A percentile compares a stretch with the other conserved stretches of the same genome.
Evolutionary conservation across 2,888 invertebrate species (phyloP).

Genomic region (Agrochola lychnidis): DNA sequence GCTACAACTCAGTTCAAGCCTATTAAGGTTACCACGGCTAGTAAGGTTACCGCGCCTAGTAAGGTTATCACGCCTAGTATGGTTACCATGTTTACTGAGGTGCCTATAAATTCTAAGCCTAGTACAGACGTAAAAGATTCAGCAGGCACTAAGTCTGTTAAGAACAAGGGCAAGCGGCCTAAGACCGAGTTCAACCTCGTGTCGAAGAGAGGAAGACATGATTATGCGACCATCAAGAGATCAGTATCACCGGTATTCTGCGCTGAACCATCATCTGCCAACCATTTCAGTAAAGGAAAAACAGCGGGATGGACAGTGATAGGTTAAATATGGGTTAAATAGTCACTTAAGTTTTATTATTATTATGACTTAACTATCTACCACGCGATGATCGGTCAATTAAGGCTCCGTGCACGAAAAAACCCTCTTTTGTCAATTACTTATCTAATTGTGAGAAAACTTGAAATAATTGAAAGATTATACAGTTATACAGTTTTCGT

Average conservation of each 20-base stretch:
- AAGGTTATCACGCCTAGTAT: background rate
- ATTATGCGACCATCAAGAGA: background rate
- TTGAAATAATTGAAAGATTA: too few relatives aligned
- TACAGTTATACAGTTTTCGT: too few relatives aligned
- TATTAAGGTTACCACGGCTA: background rate
- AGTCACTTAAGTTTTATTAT: background rate
- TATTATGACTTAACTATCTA: background rate
- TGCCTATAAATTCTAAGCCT: background rate
- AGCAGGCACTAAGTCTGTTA: background rate
- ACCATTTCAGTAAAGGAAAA: background rate
- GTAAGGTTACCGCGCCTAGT: background rate
- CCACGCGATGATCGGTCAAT: background rate
- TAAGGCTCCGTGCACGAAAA: too few relatives aligned
- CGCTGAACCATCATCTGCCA: background rate
- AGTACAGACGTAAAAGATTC: background rate
- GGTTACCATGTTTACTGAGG: too few relatives aligned
- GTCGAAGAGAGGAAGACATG: constrained; percentile 3
- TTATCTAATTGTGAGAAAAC: too few relatives aligned
- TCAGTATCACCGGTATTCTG: background rate
- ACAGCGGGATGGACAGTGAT: background rate
- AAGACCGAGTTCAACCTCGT: background rate
- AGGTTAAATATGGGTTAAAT: background rate
- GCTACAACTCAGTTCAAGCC: background rate
- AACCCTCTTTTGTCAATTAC: too few relatives aligned
- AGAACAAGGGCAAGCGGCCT: background rate